Evolutionary conservation across 2,888 invertebrate species (phyloP), one percentile per base, ranked within the genome.

Genomic region (Phlogophora meticulosa): DNA sequence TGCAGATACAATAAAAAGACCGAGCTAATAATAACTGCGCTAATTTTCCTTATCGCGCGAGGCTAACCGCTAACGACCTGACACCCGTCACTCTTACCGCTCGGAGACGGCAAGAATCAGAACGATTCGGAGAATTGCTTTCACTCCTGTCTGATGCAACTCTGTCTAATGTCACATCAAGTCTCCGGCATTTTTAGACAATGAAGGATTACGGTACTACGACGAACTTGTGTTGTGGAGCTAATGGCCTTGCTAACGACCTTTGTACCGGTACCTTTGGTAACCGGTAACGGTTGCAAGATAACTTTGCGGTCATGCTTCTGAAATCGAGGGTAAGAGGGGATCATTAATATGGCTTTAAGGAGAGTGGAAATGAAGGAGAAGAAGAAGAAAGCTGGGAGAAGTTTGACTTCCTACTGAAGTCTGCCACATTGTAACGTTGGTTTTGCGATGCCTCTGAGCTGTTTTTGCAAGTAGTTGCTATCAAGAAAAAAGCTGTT

Each of bases 71-170:
- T 76, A 24, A 10, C 49, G 20, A 22, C 7, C 34, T n/a, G 72
- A 1, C 36, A 40, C 49, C 34, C 32, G 56, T 28, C 72, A 9
- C 28, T 11, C 32, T n/a, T 13, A 2, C 62, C 4, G 15, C 13
- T 22, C 28, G 32, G 10, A 32, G 11, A 13, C 9, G 15, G 51
- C 34, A 55, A 40, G 22, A 13, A 45, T 9, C 28, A 20, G 49
- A 53, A 40, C 32, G 36, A 15, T 82, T 82, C 80, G 55, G 17
- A 71, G 83, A 81, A 81, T 20, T 20, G 51, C 83, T 80, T 82
- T 82, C 83, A 61, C 81, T 63, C 45, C 28, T 4, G 1, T 51
- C 66, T 80, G 83, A 80, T 83, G 80, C 78, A 81, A 81, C 32
- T 57, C 40, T 13, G 24, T 34, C 36, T 20, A 45, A 45, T 28